These are phyloP conservation scores for Pygathrix nemaeus DNA, from an alignment of 2,113 vertebrate species.

Conservation along the genomic window DNA sequence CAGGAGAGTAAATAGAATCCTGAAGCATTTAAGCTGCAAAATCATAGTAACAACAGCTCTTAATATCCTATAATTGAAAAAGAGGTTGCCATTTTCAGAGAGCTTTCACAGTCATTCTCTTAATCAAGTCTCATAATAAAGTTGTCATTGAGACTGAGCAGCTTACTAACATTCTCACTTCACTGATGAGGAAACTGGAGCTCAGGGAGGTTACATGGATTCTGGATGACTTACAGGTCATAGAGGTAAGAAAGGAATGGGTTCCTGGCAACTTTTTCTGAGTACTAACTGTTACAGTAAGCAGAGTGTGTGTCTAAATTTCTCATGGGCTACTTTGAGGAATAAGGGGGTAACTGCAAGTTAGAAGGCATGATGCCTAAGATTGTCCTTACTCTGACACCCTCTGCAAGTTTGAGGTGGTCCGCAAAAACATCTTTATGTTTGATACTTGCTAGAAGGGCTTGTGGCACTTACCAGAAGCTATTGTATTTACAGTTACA, in stretches of 20 bases:
- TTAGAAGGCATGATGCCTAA: background rate
- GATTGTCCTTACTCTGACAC: background rate
- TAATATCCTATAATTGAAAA: background rate
- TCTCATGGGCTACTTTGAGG: background rate
- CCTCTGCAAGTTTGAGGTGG: background rate
- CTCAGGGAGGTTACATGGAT: background rate
- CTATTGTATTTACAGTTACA: fast-evolving
- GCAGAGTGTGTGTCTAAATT: too few species aligned
- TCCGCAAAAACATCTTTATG: background rate
- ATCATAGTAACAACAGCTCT: background rate
- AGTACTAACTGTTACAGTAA: fast-evolving
- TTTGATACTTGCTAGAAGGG: background rate
- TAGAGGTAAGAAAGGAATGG: fast-evolving
- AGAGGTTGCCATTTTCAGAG: background rate
- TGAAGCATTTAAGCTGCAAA: background rate
- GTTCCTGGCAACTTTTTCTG: background rate
- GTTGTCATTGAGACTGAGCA: background rate
- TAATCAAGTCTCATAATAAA: background rate
- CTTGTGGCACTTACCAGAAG: too few species aligned
- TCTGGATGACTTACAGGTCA: background rate
- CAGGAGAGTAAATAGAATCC: background rate
- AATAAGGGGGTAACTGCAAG: background rate
- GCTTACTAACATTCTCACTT: background rate
- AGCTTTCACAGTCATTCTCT: background rate
- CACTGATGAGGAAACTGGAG: background rate